Percentiles rank a stretch among this genome's conserved stretches.
phyloP scores from a whole-genome alignment of 2,113 vertebrate genomes.

The Aythya baeri region DNA sequence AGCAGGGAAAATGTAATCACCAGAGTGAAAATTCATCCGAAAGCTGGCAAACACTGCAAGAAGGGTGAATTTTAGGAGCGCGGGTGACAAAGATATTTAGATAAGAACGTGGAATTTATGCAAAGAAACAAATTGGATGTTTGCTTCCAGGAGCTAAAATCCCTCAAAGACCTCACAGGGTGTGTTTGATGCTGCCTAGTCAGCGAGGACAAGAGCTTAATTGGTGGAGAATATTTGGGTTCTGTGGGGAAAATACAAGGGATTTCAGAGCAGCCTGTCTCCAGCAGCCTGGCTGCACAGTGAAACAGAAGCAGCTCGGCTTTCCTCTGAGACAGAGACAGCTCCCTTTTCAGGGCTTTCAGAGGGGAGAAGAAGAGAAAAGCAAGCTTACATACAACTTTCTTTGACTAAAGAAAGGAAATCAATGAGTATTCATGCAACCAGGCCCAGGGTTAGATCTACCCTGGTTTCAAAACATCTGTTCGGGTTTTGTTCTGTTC shows the following conservation, averaged over 20 bases:
- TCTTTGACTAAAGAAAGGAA: not conserved
- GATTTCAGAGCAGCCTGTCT: not conserved
- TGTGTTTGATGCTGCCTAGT: fast-evolving
- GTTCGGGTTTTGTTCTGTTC: not conserved
- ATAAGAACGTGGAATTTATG: not conserved
- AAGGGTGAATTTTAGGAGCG: not conserved
- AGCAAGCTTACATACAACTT: not conserved
- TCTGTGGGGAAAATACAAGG: not conserved
- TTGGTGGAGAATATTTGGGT: not conserved
- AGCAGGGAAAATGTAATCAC: not conserved
- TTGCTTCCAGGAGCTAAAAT: not conserved
- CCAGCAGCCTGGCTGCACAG: not conserved
- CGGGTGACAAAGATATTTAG: not conserved
- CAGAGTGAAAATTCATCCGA: not conserved
- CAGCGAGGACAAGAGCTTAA: fast-evolving
- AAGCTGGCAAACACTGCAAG: not conserved
- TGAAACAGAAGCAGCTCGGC: not conserved
- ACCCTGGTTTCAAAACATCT: not conserved
- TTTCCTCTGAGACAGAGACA: not conserved
- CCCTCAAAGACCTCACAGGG: not conserved
- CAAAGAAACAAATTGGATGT: not conserved
- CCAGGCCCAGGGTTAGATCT: not conserved
- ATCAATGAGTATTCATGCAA: not conserved
- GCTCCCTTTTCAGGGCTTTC: not conserved
- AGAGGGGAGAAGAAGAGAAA: not conserved